A percentile compares a stretch with the other conserved stretches of the same genome.
Conservation (phyloP, 2,797 vertebrate genomes). For the Enteromius trimaculatus region DNA sequence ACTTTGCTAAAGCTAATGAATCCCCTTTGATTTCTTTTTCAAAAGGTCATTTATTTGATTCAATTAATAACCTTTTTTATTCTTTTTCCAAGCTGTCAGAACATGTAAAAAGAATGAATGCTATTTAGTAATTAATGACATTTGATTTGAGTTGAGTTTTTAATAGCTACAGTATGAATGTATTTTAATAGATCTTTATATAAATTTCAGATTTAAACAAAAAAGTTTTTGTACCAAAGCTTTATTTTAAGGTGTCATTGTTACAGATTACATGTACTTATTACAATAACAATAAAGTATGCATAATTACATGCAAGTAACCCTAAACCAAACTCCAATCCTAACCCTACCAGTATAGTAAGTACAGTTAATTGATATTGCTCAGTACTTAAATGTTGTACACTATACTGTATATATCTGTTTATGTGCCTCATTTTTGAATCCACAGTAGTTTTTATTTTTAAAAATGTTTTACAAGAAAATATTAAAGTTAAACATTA, state of each 20-base stretch:
- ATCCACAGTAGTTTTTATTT: neutral
- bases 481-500: neutral
- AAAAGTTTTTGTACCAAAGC: too few relatives aligned
- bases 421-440: neutral
- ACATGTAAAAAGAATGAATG: slow-evolving; percentile 71
- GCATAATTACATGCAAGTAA: neutral
- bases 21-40: slow-evolving; percentile 84
- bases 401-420: neutral
- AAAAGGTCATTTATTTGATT: slow-evolving; percentile 86
- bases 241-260: too few relatives aligned
- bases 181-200: slow-evolving; percentile 1
- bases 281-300: neutral
- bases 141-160: slow-evolving; percentile 9
- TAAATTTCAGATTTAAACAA: neutral
- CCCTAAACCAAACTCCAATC: neutral
- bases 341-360: neutral
- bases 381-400: neutral
- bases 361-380: neutral
- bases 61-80: slow-evolving; percentile 77
- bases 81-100: slow-evolving; percentile 65
- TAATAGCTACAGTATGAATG: neutral
- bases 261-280: too few relatives aligned
- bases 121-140: slow-evolving; percentile 58
- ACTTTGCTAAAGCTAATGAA: slow-evolving; percentile 87
- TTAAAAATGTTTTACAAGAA: neutral